Evolutionary conservation across 2,797 vertebrate species (phyloP), one percentile per base, ranked within the genome.

Genomic region (Pipistrellus kuhlii): DNA sequence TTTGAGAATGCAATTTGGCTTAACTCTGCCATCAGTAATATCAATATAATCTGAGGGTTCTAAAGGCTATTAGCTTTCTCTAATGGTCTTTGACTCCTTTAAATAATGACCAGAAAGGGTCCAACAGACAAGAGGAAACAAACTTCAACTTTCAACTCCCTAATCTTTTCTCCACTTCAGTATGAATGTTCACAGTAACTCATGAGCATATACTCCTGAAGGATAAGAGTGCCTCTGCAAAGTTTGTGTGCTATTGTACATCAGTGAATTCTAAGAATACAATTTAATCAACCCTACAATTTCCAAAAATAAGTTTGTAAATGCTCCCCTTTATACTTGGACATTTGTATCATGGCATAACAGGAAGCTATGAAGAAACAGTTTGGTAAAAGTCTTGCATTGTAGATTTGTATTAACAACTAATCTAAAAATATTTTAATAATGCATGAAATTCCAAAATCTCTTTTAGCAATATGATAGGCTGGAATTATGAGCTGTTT

Each of bases 1-100:
- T 95, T 89, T 94, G 96, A 95, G 95, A 92, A 95, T 86, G 96
- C 93, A 96, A 94, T 97, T 97, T 97, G 92, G 84, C 88, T 97
- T 93, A 96, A 95, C 92, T 97, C 90, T 91, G 62, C 85, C 81
- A 94, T 96, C 96, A 95, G 96, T 94, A 85, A 72, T 95, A 97
- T 97, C 96, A 94, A 94, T 84, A 92, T 76, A 82, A 95, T 96
- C 96, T 96, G 88, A 96, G 87, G 76, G 88, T 94, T 92, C 84
- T 51, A 92, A 94, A 92, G 57, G 94, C 94, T 93, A 85, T 96
- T 97, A 95, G 91, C 96, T 96, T 93, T 95, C 96, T 85, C 90
- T 97, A 95, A 97, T 96, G 95, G 94, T 92, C 95, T 96, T 96
- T 95, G 78, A 75, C 92, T 96, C 90, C 75, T 78, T 96, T 97